A percentile compares a stretch with the other conserved stretches of the same genome.
phyloP scores from a whole-genome alignment of 2,888 invertebrate species.

The Neoscelio sp. region DNA sequence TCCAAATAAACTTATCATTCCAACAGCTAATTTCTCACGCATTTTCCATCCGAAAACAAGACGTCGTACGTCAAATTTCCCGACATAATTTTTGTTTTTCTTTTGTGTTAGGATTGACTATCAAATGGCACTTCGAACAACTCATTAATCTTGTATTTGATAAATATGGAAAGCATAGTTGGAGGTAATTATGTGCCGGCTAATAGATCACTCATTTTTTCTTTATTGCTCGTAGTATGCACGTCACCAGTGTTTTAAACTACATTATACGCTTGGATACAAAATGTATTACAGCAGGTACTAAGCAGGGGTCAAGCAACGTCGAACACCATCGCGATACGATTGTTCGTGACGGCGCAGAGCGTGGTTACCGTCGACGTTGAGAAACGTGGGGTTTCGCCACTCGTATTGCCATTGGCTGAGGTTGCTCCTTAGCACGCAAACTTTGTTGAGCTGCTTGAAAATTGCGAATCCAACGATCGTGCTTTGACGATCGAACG shows the following conservation, averaged over 20 bases:
- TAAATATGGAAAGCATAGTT: slow-evolving; percentile 45
- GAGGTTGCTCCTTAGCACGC: slow-evolving; percentile 67
- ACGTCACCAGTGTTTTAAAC: slow-evolving; percentile 56
- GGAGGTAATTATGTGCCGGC: slow-evolving; percentile 40
- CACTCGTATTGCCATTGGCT: slow-evolving; percentile 59
- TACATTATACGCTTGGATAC: slow-evolving; percentile 52
- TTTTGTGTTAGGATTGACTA: not conserved
- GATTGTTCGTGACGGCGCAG: slow-evolving; percentile 67
- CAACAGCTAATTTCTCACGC: no score
- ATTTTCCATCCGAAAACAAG: no score
- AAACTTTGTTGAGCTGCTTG: slow-evolving; percentile 55
- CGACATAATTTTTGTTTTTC: not conserved
- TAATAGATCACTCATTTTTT: slow-evolving; percentile 55
- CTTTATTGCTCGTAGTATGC: slow-evolving; percentile 45
- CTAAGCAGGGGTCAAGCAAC: slow-evolving; percentile 68
- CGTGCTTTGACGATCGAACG: slow-evolving; percentile 49
- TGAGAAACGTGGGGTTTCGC: slow-evolving; percentile 61
- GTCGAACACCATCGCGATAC: slow-evolving; percentile 69
- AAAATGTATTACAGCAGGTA: slow-evolving; percentile 60
- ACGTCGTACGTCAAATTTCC: no score
- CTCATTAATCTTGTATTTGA: slow-evolving; percentile 48
- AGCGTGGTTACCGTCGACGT: slow-evolving; percentile 65
- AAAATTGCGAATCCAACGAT: slow-evolving; percentile 25
- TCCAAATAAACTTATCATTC: no score
- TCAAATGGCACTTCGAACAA: slow-evolving; percentile 22